Conservation (phyloP, 2,888 invertebrate species). For the Drosophila ustulata region DNA sequence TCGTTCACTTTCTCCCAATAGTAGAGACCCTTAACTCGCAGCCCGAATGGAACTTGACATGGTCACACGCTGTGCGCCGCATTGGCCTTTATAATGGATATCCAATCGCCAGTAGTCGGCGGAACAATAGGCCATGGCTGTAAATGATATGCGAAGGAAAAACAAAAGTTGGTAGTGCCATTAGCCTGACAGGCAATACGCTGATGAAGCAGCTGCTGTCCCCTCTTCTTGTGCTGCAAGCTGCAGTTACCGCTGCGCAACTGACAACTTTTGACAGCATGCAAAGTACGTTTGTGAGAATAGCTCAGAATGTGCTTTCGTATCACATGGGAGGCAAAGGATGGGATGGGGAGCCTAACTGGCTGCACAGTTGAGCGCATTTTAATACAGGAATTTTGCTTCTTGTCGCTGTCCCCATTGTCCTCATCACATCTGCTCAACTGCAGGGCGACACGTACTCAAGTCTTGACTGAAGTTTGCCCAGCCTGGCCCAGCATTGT, state of each 20-base stretch:
- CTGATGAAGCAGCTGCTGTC: constrained; percentile 43
- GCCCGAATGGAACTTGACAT: constrained; percentile 54
- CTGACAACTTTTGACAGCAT: constrained; percentile 56
- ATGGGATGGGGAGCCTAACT: constrained; percentile 15
- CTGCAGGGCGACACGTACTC: constrained; percentile 58
- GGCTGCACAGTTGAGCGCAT: constrained; percentile 41
- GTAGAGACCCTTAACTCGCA: constrained; percentile 28
- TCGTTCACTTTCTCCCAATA: constrained; percentile 28
- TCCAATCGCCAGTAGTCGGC: constrained; percentile 20
- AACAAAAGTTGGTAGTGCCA: constrained; percentile 46
- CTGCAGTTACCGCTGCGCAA: constrained; percentile 28
- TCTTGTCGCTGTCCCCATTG: constrained; percentile 27
- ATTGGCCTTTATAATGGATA: constrained; percentile 43
- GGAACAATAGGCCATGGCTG: constrained; percentile 37
- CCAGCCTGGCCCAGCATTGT: constrained; percentile 52
- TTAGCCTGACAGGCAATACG: constrained; percentile 45
- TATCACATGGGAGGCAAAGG: constrained; percentile 14
- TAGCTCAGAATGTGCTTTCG: constrained; percentile 35
- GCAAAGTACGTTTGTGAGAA: constrained; percentile 50
- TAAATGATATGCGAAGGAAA: constrained; percentile 49
- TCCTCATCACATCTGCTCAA: constrained; percentile 30
- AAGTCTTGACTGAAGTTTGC: constrained; percentile 60
- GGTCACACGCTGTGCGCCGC: constrained; percentile 54
- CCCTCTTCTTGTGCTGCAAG: constrained; percentile 6
- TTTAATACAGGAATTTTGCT: constrained; percentile 36